Percentiles rank a stretch among this genome's conserved stretches.
These are phyloP conservation scores for Alligator mississippiensis DNA, from an alignment of 2,113 vertebrate genomes.

Conservation along the genomic window DNA sequence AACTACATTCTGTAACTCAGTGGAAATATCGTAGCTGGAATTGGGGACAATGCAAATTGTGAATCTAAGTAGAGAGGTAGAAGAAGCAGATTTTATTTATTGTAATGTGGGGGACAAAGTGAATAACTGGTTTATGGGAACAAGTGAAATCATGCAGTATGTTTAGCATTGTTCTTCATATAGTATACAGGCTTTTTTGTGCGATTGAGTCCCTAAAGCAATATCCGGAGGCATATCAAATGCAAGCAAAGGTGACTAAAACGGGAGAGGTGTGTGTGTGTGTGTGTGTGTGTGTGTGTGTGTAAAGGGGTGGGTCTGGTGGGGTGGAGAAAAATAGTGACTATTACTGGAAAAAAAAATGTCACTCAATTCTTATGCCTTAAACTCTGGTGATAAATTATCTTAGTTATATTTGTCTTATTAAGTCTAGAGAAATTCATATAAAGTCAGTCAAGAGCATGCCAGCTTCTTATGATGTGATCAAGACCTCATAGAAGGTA, in stretches of 20 bases:
- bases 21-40: neutral
- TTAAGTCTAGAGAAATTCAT: neutral
- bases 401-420: neutral
- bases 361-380: rapidly evolving
- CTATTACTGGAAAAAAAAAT: neutral
- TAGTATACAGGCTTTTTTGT: neutral
- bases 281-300: too few relatives aligned
- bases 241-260: neutral
- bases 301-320: too few relatives aligned
- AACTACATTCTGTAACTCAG: neutral
- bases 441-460: neutral
- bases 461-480: neutral
- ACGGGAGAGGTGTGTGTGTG: neutral
- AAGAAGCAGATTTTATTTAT: slow-evolving; percentile 1
- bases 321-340: neutral
- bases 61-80: neutral
- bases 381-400: neutral
- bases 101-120: neutral
- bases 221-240: neutral
- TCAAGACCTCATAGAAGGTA: neutral
- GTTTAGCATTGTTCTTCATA: neutral
- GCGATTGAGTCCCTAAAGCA: neutral
- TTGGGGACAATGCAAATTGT: neutral
- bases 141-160: neutral
- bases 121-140: neutral